Evolutionary conservation across 1,140 invertebrate species (phyloP).

Genomic region (Lerema accius): DNA sequence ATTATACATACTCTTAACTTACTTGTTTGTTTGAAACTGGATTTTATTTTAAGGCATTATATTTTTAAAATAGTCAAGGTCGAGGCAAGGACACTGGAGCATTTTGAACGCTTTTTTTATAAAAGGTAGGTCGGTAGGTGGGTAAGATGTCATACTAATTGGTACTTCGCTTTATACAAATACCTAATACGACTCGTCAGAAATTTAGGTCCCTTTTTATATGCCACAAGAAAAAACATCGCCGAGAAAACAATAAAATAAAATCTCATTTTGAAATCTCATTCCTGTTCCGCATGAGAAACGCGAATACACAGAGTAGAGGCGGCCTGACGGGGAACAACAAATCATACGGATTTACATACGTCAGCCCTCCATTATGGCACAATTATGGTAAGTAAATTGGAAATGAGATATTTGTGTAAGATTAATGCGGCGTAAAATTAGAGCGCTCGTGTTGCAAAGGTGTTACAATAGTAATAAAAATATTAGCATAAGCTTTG

Average conservation of each 20-base stretch:
- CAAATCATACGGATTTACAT: slow-evolving; percentile 4
- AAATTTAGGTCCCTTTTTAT: too few relatives aligned
- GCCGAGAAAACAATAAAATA: not conserved
- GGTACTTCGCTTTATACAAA: too few relatives aligned
- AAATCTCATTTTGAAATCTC: not conserved
- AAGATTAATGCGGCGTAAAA: slow-evolving; percentile 4
- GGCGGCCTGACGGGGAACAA: not conserved
- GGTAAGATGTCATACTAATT: too few relatives aligned
- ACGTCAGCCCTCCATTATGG: slow-evolving; percentile 5
- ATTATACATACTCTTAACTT: too few relatives aligned
- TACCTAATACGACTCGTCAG: too few relatives aligned
- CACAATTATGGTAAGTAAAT: slow-evolving; percentile 4
- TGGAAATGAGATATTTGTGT: slow-evolving; percentile 5
- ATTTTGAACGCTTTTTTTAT: too few relatives aligned
- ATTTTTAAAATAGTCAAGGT: too few relatives aligned
- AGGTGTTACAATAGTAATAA: slow-evolving; percentile 4
- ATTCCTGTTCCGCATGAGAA: not conserved
- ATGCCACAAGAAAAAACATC: too few relatives aligned
- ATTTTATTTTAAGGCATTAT: too few relatives aligned
- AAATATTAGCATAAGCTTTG: slow-evolving; percentile 3
- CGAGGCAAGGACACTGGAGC: too few relatives aligned
- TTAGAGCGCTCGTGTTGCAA: not conserved
- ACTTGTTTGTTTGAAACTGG: too few relatives aligned
- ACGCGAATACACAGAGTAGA: not conserved
- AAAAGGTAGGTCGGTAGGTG: too few relatives aligned